phyloP scores from a whole-genome alignment of 1,140 invertebrate species.

The Hyles euphorbiae region DNA sequence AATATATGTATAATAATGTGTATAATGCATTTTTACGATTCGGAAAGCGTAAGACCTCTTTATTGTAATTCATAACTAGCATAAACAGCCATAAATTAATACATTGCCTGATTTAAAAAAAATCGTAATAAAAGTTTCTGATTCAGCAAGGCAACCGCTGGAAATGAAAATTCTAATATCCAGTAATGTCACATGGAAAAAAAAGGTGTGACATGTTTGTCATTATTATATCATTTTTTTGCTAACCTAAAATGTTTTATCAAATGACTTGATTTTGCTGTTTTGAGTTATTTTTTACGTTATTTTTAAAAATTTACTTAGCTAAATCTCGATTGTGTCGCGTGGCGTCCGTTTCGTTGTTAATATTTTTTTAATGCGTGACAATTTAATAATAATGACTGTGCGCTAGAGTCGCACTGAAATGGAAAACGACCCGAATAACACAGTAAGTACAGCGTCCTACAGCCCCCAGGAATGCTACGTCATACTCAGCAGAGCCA shows the following conservation, averaged over 20 bases:
- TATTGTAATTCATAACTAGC: no score
- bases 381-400: slow-evolving; percentile 63
- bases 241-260: slow-evolving; percentile 76
- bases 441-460: slow-evolving; percentile 57
- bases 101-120: not conserved
- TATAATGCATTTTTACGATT: no score
- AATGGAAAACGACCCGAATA: slow-evolving; percentile 71
- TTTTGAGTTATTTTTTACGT: slow-evolving; percentile 67
- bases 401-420: slow-evolving; percentile 54
- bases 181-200: slow-evolving; percentile 71
- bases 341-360: slow-evolving; percentile 37
- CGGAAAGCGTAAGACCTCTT: no score
- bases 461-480: no score
- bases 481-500: no score
- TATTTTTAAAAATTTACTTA: slow-evolving; percentile 64
- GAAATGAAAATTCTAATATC: slow-evolving; percentile 70
- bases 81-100: no score
- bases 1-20: no score
- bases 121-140: slow-evolving; percentile 36
- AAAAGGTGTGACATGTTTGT: slow-evolving; percentile 73
- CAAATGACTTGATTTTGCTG: slow-evolving; percentile 71
- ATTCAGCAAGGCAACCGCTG: slow-evolving; percentile 53
- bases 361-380: slow-evolving; percentile 49
- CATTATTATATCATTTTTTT: slow-evolving; percentile 72
- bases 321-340: slow-evolving; percentile 69